These are phyloP conservation scores for Acrocephalus kingi DNA, from an alignment of 2,113 vertebrate species.

Conservation along the genomic window DNA sequence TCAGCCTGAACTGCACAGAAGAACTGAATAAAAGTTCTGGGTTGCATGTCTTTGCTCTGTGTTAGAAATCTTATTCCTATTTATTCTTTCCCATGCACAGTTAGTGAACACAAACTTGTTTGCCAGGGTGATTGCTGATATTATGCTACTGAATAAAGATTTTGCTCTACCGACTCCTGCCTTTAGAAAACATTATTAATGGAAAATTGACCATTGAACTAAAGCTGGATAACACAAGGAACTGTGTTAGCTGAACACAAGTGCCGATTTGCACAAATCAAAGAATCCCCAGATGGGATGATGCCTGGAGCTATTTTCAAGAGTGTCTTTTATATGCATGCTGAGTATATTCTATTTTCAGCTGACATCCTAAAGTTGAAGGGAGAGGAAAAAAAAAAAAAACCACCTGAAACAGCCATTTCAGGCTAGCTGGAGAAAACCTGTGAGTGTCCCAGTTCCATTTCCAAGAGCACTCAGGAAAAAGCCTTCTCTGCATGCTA, in stretches of 20 bases:
- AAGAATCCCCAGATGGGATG: not conserved
- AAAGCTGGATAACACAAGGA: not conserved
- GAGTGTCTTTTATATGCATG: not conserved
- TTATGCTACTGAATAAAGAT: not conserved
- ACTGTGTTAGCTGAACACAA: not conserved
- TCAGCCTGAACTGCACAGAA: not conserved
- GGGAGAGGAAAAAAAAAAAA: not conserved
- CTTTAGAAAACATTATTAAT: not conserved
- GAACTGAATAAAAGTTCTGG: not conserved
- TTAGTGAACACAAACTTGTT: not conserved
- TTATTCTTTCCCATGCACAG: not conserved
- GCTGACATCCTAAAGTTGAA: not conserved
- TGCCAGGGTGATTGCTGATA: not conserved
- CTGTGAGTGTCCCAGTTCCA: not conserved
- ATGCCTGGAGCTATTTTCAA: not conserved
- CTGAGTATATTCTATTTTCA: not conserved
- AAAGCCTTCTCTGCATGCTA: not conserved
- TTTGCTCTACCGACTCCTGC: not conserved
- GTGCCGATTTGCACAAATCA: not conserved
- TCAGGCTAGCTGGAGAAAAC: not conserved
- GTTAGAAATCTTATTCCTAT: not conserved
- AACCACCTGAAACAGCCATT: not conserved
- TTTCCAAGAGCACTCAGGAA: not conserved
- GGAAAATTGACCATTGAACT: not conserved
- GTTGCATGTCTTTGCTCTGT: fast-evolving